Evolutionary conservation across 2,797 vertebrate genomes (phyloP), one percentile per base, ranked within the genome.

Genomic region (Falco naumanni): DNA sequence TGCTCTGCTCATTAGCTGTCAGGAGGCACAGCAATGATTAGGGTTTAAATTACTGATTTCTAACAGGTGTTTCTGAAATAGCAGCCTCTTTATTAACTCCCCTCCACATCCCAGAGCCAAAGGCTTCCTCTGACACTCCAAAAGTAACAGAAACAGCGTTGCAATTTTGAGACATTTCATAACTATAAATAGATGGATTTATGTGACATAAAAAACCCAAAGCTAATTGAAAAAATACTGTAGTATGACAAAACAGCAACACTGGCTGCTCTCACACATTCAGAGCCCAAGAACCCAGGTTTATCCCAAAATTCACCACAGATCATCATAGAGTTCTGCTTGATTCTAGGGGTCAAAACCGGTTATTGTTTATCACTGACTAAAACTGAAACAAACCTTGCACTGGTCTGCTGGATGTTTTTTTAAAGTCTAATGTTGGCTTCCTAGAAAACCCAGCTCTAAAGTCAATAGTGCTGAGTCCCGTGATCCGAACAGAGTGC

Each of bases 391-490:
- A 97, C 98, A 24, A 87, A 96, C 96, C 96, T 96, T 96, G 85
- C 75, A 99, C 99, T 15, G 99, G 99, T 80, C 99, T 98, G 95
- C 98, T 99, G 79, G 98, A 98, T 61, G 99, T 99, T 96, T 98
- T 98, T 97, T 98, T 99, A 61, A 99, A 99, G 97, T 99, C 99
- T 94, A 99, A 72, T 0, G 99, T 99, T 66, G 99, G 98, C 48
- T 98, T 99, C 96, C 97, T 98, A 87, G 99, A 99, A 98, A 99
- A 99, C 29, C 99, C 99, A 57, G 98, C 99, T 83, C 99, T 97
- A 96, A 99, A 99, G 96, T 99, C 99, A 24, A 99, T 99, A 63
- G 98, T 99, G 97, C 99, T 99, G 93, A 99, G 99, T 28, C 99
- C 99, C 3, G 99, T 99, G 94, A 99, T 99, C 21, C 99, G 99